Evolutionary conservation across 2,797 vertebrate genomes (phyloP), one percentile per base, ranked within the genome.

Genomic region (Taeniopygia guttata): DNA sequence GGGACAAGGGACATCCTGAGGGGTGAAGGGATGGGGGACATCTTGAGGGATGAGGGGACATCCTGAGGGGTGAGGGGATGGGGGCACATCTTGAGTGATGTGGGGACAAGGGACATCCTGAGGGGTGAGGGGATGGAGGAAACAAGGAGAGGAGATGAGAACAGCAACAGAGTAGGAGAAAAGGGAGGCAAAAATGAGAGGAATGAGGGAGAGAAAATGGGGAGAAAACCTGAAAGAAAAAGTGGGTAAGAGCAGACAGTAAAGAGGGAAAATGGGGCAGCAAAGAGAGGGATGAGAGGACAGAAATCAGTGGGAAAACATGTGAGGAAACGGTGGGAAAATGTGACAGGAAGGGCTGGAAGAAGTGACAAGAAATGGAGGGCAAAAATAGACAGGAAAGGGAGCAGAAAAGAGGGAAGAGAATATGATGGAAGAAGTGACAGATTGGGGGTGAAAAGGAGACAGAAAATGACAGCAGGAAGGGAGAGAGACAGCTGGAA

Each of bases 401-500:
- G 12, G 14, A 26, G 13, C 2, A 49, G 60, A 7, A 48, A 62
- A 77, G 7, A 59, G 34, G 13, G 40, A 60, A 52, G 23, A 51
- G 13, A 16, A 29, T 27, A 38, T 8, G 20, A 5, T 42, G 51
- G 75, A 29, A 73, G 5, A 54, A 19, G 2, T 36, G n/a, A 58
- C 13, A 52, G 13, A 6, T 7, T 9, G 16, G 17, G 10, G 8
- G 26, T 38, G 34, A 14, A 67, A 46, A 42, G 22, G 10, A 22
- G 11, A 21, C 4, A 1, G 40, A 21, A 62, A 19, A 36, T 5
- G 16, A 27, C 0, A 0, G 19, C 3, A 42, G 49, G 26, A 27
- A 26, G 18, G 42, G 43, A 55, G 6, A 52, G 18, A 62, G 82
- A 22, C 5, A 43, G 25, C 7, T 34, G 60, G 34, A 16, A 68